Evolutionary conservation across 2,888 invertebrate species (phyloP).

Genomic region (Caenorhabditis virilis): DNA sequence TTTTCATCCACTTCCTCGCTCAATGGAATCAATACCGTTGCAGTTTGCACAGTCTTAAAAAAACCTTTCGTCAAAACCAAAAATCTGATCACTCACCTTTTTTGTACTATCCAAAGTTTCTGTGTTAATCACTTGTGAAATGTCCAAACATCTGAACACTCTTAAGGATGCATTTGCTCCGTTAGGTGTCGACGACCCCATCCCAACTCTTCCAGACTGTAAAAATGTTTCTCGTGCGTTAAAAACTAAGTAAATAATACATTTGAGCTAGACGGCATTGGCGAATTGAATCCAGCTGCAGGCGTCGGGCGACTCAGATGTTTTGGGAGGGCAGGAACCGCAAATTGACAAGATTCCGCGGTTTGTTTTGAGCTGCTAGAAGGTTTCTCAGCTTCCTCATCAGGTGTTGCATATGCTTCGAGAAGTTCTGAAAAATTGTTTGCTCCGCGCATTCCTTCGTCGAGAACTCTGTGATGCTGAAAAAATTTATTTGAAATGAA

Average conservation of each 20-base stretch:
- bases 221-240: background rate
- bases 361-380: too few species aligned
- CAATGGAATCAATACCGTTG: too few species aligned
- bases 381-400: too few species aligned
- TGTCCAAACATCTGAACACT: background rate
- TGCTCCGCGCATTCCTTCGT: background rate
- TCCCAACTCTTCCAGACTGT: background rate
- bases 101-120: constrained; percentile 1
- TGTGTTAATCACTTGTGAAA: constrained; percentile 13
- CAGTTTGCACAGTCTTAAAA: constrained; percentile 4
- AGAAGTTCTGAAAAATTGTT: background rate
- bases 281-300: background rate
- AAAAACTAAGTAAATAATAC: background rate
- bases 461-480: background rate
- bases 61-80: background rate
- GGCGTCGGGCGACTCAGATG: too few species aligned
- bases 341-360: too few species aligned
- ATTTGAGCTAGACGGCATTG: background rate
- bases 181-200: background rate
- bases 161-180: background rate
- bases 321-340: too few species aligned
- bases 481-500: too few species aligned
- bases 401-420: too few species aligned
- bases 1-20: constrained; percentile 1
- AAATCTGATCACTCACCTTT: background rate